These are phyloP conservation scores for Limnephilus marmoratus DNA, from an alignment of 2,888 invertebrate genomes.

Conservation along the genomic window DNA sequence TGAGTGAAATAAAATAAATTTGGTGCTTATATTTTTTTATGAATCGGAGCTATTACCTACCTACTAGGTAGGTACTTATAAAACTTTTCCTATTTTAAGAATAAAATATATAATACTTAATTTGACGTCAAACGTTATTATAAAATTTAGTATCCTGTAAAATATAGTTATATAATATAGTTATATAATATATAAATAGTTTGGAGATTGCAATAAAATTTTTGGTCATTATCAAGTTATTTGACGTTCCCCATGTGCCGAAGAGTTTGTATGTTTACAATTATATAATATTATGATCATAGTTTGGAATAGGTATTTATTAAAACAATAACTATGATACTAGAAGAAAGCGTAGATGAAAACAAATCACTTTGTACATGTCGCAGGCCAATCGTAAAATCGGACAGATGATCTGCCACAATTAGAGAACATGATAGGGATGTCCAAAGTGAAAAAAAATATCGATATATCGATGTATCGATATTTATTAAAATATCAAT, in stretches of 20 bases:
- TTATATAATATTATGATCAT: too few relatives aligned
- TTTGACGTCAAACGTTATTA: not conserved
- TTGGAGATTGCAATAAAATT: not conserved
- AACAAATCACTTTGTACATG: too few relatives aligned
- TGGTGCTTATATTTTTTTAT: not conserved
- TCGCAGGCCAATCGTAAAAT: too few relatives aligned
- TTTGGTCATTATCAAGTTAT: not conserved
- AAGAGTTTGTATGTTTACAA: not conserved
- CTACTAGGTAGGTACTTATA: not conserved
- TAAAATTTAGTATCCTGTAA: not conserved
- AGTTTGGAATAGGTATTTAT: too few relatives aligned
- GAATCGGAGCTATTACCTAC: not conserved
- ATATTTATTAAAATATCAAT: too few relatives aligned
- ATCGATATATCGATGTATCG: too few relatives aligned
- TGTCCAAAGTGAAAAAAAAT: too few relatives aligned
- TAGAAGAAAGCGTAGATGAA: too few relatives aligned
- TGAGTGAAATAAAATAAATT: not conserved
- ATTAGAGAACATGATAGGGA: too few relatives aligned
- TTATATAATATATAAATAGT: not conserved
- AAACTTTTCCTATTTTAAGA: not conserved
- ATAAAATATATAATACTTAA: not conserved
- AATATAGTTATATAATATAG: too few relatives aligned
- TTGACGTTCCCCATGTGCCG: not conserved
- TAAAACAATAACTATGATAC: too few relatives aligned
- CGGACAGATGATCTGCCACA: too few relatives aligned